Evolutionary conservation across 1,140 invertebrate species (phyloP).

Genomic region (Zeugodacus cucurbitae): DNA sequence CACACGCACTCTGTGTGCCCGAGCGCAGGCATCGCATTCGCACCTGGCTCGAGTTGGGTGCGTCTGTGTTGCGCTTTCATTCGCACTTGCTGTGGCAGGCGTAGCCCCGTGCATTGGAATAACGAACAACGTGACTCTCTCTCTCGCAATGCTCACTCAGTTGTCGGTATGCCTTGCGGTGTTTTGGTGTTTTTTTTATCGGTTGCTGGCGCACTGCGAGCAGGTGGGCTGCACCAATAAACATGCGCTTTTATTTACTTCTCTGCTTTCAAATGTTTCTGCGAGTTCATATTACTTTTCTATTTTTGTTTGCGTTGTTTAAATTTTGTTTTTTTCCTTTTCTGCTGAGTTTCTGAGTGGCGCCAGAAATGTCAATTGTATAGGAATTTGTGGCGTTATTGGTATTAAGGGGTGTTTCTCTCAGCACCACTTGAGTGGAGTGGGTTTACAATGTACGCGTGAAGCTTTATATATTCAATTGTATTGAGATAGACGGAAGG

Average conservation of each 20-base stretch:
- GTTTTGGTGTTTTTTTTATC: conserved; percentile 61
- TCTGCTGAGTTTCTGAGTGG: background rate
- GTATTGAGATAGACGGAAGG: background rate
- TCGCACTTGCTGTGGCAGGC: background rate
- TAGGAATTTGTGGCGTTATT: conserved; percentile 34
- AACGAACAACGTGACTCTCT: background rate
- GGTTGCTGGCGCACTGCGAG: conserved; percentile 51
- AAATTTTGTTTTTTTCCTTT: background rate
- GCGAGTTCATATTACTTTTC: conserved; percentile 48
- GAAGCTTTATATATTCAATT: background rate
- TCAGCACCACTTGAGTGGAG: background rate
- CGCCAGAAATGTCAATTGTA: conserved; percentile 61
- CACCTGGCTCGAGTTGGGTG: background rate
- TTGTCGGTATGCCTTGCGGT: background rate
- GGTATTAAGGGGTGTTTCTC: background rate
- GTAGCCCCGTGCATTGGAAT: background rate
- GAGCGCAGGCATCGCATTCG: conserved; percentile 15
- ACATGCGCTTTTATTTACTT: conserved; percentile 53
- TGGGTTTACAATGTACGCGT: background rate
- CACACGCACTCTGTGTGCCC: background rate
- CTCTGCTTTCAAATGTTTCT: conserved; percentile 43
- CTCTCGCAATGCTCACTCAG: background rate
- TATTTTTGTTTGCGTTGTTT: conserved; percentile 47
- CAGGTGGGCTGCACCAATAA: conserved; percentile 65
- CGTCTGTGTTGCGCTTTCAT: background rate